Percentiles rank a stretch among this genome's conserved stretches.
phyloP scores from a whole-genome alignment of 2,888 invertebrate genomes.

The Rambutsinella grinnellia region DNA sequence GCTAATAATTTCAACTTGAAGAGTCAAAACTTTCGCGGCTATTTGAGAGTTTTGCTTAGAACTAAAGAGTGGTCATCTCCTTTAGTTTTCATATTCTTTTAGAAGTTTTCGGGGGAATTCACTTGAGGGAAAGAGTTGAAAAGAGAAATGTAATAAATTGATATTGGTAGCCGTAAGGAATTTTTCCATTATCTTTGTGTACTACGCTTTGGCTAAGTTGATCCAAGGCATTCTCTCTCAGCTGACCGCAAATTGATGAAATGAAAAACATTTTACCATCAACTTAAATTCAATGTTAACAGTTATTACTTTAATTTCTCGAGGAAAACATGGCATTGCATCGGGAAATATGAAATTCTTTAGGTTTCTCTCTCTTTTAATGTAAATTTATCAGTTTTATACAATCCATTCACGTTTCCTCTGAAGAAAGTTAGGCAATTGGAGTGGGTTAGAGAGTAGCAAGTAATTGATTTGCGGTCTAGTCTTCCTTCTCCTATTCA shows the following conservation, averaged over 20 bases:
- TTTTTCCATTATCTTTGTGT: slow-evolving; percentile 24
- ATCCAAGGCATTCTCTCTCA: slow-evolving; percentile 7
- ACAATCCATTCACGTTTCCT: background rate
- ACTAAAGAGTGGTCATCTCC: background rate
- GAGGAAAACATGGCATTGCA: too few species aligned
- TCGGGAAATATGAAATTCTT: too few species aligned
- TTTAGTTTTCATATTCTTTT: too few species aligned
- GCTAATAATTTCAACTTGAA: background rate
- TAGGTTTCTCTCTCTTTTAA: slow-evolving; percentile 1
- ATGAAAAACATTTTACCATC: too few species aligned
- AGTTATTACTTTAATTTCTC: too few species aligned
- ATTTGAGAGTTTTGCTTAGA: background rate
- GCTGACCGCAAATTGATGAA: slow-evolving; percentile 35
- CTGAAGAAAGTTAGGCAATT: background rate
- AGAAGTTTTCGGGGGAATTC: too few species aligned
- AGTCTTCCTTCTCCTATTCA: background rate
- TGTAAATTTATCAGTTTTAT: slow-evolving; percentile 5
- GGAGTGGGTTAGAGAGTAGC: background rate
- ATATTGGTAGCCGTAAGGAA: slow-evolving; percentile 41
- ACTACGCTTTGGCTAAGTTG: background rate
- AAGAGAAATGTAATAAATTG: slow-evolving; percentile 37
- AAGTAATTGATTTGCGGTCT: slow-evolving; percentile 29
- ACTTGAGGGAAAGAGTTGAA: slow-evolving; percentile 10
- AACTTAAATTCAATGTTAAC: background rate
- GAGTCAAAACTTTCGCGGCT: background rate